A percentile compares a stretch with the other conserved stretches of the same genome.
Evolutionary conservation across 2,113 vertebrate species (phyloP).

Genomic region (Hirundichthys speculiger): DNA sequence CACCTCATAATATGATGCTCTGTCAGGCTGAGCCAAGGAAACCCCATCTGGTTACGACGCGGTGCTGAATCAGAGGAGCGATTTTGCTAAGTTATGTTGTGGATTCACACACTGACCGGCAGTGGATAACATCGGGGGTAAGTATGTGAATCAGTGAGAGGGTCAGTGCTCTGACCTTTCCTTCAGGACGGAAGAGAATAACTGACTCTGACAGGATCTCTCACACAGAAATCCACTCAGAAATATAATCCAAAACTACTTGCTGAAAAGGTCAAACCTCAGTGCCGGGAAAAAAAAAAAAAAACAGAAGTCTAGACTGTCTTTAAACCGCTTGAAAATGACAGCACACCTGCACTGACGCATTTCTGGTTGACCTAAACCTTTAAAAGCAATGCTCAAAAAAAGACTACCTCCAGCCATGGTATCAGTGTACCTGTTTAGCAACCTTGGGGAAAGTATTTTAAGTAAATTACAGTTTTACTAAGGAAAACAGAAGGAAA

Average conservation of each 20-base stretch:
- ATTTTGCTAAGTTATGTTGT: not conserved
- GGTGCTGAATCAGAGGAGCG: not conserved
- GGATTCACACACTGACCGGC: too few relatives aligned
- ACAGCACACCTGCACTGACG: conserved; percentile 30
- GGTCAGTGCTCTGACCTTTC: conserved; percentile 43
- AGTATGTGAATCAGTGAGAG: conserved; percentile 9
- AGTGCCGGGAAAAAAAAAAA: conserved; percentile 22
- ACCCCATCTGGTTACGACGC: not conserved
- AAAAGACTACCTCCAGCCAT: conserved; percentile 13
- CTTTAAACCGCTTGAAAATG: conserved; percentile 35
- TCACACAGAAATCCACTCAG: conserved; percentile 35
- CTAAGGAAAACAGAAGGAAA: conserved; percentile 22
- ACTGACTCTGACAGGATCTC: conserved; percentile 49
- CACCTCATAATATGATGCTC: conserved; percentile 13
- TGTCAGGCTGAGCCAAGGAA: conserved; percentile 21
- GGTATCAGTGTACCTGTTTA: conserved; percentile 42
- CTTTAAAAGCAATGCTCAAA: conserved; percentile 18
- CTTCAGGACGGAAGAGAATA: conserved; percentile 5
- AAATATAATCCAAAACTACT: conserved; percentile 18
- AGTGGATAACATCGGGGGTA: not conserved
- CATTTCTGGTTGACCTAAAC: conserved; percentile 16
- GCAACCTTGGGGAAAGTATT: conserved; percentile 23
- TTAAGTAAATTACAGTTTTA: conserved; percentile 44
- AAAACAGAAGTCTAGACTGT: conserved; percentile 26
- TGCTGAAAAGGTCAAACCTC: conserved; percentile 57